A percentile compares a stretch with the other conserved stretches of the same genome.
Evolutionary conservation across 2,113 vertebrate species (phyloP).

Genomic region (Brachyhypopomus gauderio): DNA sequence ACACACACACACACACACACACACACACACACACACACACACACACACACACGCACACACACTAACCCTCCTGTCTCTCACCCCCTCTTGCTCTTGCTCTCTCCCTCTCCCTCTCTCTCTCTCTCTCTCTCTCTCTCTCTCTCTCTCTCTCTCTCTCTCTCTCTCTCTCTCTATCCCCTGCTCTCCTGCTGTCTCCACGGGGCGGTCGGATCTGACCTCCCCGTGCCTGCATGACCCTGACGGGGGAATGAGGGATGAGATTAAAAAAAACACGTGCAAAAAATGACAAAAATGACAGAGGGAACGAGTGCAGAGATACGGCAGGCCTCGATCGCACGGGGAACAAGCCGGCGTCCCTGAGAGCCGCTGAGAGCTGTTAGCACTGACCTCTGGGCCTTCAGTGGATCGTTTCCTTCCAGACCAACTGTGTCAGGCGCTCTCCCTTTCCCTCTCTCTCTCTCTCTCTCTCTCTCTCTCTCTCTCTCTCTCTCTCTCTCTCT

Average conservation of each 20-base stretch:
- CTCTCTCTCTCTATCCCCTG: neutral
- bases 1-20: too few relatives aligned
- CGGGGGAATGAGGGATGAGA: conserved; percentile 21
- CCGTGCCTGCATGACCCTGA: neutral
- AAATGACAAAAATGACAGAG: neutral
- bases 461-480: neutral
- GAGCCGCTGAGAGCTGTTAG: conserved; percentile 46
- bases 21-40: too few relatives aligned
- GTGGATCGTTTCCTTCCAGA: conserved; percentile 46
- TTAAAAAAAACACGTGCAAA: neutral
- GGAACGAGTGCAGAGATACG: neutral
- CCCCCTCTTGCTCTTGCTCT: too few relatives aligned
- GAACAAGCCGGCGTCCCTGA: neutral
- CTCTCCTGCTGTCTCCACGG: neutral
- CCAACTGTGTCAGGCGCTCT: conserved; percentile 22
- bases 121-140: too few relatives aligned
- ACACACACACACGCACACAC: too few relatives aligned
- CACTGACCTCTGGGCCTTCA: conserved; percentile 26
- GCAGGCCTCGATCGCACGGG: neutral
- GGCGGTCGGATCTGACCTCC: conserved; percentile 16
- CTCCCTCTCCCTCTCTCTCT: neutral
- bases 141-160: neutral
- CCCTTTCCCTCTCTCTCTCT: neutral
- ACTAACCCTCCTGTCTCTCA: neutral
- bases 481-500: conserved; percentile 12